Conservation (phyloP, 2,888 invertebrate genomes). For the Cheilosia impressa region DNA sequence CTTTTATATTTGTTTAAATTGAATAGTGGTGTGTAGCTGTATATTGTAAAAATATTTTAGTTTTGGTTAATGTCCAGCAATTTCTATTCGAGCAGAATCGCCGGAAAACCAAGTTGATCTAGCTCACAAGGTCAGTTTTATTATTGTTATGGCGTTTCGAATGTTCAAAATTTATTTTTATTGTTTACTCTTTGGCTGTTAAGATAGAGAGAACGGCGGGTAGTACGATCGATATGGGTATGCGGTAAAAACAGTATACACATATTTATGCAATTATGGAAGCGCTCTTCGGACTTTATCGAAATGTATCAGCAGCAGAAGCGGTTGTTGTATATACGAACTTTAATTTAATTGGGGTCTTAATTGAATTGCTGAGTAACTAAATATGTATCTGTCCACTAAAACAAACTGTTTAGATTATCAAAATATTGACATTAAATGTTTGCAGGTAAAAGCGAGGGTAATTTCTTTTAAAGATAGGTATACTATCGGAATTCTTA, state of each 20-base stretch:
- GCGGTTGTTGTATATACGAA: conserved; percentile 9
- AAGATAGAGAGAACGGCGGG: conserved; percentile 12
- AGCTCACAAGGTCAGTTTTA: conserved; percentile 52
- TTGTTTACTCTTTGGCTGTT: conserved; percentile 26
- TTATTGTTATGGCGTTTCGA: conserved; percentile 52
- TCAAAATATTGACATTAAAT: conserved; percentile 16
- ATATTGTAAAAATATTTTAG: background rate
- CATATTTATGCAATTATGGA: background rate
- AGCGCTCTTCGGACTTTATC: conserved; percentile 12
- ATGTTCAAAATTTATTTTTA: conserved; percentile 42
- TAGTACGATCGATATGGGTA: no score
- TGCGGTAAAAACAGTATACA: conserved; percentile 6
- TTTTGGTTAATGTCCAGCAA: background rate
- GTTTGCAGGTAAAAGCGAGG: no score
- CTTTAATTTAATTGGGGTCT: conserved; percentile 36
- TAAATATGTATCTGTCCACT: background rate
- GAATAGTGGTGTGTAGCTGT: background rate
- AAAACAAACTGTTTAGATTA: conserved; percentile 12
- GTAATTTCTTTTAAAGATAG: no score
- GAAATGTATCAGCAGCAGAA: background rate
- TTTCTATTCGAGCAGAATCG: conserved; percentile 11
- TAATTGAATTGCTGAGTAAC: background rate
- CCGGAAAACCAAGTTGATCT: background rate
- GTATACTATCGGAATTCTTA: no score
- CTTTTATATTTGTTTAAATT: background rate